These are phyloP conservation scores for Griposia aprilina DNA, from an alignment of 2,888 invertebrate genomes.

Conservation along the genomic window DNA sequence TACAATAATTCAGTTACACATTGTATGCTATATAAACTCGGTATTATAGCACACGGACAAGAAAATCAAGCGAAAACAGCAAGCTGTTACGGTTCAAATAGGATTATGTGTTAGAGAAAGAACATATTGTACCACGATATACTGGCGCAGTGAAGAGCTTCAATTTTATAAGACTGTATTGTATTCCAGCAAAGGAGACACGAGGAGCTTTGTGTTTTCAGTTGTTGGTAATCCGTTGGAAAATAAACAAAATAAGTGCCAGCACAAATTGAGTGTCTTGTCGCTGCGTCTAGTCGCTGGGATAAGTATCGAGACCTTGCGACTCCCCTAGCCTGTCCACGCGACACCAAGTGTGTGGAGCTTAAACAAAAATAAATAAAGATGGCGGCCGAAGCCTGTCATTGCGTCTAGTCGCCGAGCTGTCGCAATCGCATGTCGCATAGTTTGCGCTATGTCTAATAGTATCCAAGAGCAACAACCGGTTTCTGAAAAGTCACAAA, in stretches of 20 bases:
- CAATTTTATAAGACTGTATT: conserved; percentile 9
- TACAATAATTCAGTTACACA: too few relatives aligned
- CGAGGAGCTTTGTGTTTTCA: neutral
- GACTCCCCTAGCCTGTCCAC: neutral
- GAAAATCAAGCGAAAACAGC: conserved; percentile 21
- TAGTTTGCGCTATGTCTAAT: neutral
- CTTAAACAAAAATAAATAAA: too few relatives aligned
- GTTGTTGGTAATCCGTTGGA: neutral
- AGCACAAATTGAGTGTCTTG: neutral
- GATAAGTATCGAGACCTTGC: too few relatives aligned
- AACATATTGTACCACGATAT: conserved; percentile 29
- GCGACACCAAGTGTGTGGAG: neutral
- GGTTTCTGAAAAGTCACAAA: neutral
- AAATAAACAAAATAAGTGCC: neutral
- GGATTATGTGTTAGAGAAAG: conserved; percentile 28
- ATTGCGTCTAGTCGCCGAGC: neutral
- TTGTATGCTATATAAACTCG: conserved; percentile 5
- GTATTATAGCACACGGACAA: conserved; percentile 26
- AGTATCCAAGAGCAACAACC: neutral
- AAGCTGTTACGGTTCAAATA: conserved; percentile 30
- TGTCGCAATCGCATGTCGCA: neutral
- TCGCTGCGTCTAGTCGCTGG: neutral
- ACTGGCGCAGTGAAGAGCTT: neutral
- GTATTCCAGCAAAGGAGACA: conserved; percentile 14
- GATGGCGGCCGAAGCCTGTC: neutral